Evolutionary conservation across 2,888 invertebrate genomes (phyloP).

Genomic region (Trileptium ribeirensis): DNA sequence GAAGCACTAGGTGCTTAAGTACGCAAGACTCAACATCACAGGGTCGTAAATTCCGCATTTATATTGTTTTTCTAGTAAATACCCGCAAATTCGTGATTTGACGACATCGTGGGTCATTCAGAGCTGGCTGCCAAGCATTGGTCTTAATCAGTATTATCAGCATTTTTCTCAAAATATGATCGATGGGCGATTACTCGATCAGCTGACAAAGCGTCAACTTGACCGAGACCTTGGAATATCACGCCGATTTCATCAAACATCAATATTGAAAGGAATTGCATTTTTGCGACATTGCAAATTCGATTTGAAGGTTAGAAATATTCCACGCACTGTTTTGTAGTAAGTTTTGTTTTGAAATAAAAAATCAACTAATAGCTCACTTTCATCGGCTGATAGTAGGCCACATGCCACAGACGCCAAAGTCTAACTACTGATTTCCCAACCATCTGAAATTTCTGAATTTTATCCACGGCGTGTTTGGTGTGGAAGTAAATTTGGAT

Average conservation of each 20-base stretch:
- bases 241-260: slow-evolving; percentile 86
- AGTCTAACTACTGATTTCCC: too few species aligned
- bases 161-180: slow-evolving; percentile 80
- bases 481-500: too few species aligned
- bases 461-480: too few species aligned
- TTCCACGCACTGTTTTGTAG: too few species aligned
- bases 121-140: slow-evolving; percentile 84
- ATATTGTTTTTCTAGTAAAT: slow-evolving; percentile 55
- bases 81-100: slow-evolving; percentile 75
- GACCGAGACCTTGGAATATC: slow-evolving; percentile 86
- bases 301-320: slow-evolving; percentile 60
- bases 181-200: slow-evolving; percentile 84
- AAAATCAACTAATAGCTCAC: too few species aligned
- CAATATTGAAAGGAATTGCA: slow-evolving; percentile 86
- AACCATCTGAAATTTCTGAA: too few species aligned
- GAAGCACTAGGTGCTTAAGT: neutral
- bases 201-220: slow-evolving; percentile 82
- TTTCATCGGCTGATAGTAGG: too few species aligned
- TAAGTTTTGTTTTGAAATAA: too few species aligned
- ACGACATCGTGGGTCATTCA: slow-evolving; percentile 88
- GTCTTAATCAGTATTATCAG: slow-evolving; percentile 80
- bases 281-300: slow-evolving; percentile 82
- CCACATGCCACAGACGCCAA: too few species aligned
- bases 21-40: neutral
- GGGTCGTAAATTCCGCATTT: neutral